These are phyloP conservation scores for Hoplias malabaricus DNA, from an alignment of 2,113 vertebrate genomes.

Conservation along the genomic window DNA sequence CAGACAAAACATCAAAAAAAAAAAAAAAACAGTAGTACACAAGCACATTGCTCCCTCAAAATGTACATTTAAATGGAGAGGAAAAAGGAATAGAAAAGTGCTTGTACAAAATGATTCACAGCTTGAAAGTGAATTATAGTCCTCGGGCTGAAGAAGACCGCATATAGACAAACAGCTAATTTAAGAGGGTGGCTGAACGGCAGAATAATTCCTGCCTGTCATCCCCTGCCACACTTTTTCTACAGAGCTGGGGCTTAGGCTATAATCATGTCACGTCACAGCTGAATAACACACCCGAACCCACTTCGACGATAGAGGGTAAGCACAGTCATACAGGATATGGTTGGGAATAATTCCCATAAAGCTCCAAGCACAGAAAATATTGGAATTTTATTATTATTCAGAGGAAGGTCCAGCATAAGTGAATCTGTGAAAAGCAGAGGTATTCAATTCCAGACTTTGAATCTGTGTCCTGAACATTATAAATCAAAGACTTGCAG, in stretches of 20 bases:
- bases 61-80: background rate
- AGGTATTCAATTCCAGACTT: background rate
- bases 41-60: background rate
- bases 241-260: background rate
- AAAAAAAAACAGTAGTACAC: background rate
- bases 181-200: background rate
- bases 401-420: background rate
- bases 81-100: constrained; percentile 22
- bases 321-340: background rate
- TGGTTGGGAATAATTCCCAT: background rate
- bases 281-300: background rate
- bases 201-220: constrained; percentile 12
- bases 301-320: background rate
- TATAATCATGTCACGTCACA: background rate
- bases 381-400: background rate
- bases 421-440: background rate
- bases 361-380: background rate
- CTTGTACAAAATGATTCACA: constrained; percentile 56
- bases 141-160: constrained; percentile 23
- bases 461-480: background rate
- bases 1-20: background rate
- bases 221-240: background rate
- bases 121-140: constrained; percentile 38
- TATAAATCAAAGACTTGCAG: too few species aligned
- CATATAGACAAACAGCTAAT: constrained; percentile 5